Base-by-base conservation (phyloP, 2,113 vertebrate genomes). In the Ailurus styani region DNA sequence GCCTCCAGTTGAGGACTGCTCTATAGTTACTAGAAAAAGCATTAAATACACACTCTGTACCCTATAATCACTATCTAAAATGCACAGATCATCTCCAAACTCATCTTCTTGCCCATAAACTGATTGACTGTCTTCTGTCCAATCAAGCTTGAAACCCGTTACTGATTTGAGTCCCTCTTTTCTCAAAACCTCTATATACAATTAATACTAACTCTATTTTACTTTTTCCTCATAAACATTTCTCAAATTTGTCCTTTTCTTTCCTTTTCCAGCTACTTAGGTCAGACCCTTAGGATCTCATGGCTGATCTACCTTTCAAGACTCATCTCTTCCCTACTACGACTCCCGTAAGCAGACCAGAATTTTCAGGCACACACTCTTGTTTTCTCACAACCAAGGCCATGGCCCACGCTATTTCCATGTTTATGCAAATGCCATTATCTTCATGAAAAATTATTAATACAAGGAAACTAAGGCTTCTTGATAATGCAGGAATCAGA, bases 361-460 rank as follows among this genome's bases (percentile, higher is more conserved):
- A 10, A 45, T 42, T 81, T 14, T 55, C 90, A 40, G 31, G 23
- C 57, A 37, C 20, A 86, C 47, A 86, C 29, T 77, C 64, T 34
- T 45, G 13, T 42, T 42, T 84, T 90, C 57, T 72, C 60, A 66
- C 7, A n/a, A 18, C 10, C 3, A 15, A 9, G 29, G 50, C 45
- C 87, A 84, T 29, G 45, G 23, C 18, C 77, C 55, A 70, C 20
- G 20, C 31, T 34, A 73, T 45, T 70, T 77, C 66, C 47, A 75
- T 40, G 14, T 79, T 85, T 25, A 25, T 54, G 12, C 21, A 88
- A 88, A 91, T 66, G 6, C 57, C 45, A 42, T 25, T 85, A 93
- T 34, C 72, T 78, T 81, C 72, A 78, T 57, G 37, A 87, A 95
- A 95, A 95, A 97, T 40, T 37, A 47, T 47, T 42, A 73, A 90